Conservation (phyloP, 2,888 invertebrate genomes). For the Brenthis hecate region DNA sequence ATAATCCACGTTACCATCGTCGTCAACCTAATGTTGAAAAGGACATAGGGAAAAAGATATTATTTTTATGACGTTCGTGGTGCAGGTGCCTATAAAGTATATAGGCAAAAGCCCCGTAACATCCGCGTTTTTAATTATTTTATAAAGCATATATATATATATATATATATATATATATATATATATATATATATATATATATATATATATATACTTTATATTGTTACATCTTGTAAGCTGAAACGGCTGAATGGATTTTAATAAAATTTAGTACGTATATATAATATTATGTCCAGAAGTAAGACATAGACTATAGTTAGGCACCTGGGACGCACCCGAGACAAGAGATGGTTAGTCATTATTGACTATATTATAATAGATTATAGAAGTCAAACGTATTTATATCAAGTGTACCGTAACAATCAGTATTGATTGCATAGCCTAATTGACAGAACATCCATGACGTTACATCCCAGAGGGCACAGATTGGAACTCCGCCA, state of each 20-base stretch:
- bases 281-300: not conserved
- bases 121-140: too few species aligned
- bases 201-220: too few species aligned
- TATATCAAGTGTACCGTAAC: slow-evolving; percentile 6
- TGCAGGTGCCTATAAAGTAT: not conserved
- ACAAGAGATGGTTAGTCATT: too few species aligned
- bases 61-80: not conserved
- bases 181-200: too few species aligned
- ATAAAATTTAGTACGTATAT: not conserved
- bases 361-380: too few species aligned
- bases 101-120: not conserved
- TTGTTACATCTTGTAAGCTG: too few species aligned
- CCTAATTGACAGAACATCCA: slow-evolving; percentile 10
- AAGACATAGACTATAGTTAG: too few species aligned
- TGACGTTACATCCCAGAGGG: slow-evolving; percentile 14
- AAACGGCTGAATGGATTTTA: too few species aligned
- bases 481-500: not conserved
- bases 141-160: too few species aligned
- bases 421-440: slow-evolving; percentile 13
- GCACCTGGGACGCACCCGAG: too few species aligned
- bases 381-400: not conserved
- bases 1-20: slow-evolving; percentile 69
- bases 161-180: too few species aligned
- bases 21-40: slow-evolving; percentile 60
- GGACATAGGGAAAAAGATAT: not conserved